Base-by-base conservation (phyloP, 1,140 invertebrate genomes). In the Drosophila bocki region DNA sequence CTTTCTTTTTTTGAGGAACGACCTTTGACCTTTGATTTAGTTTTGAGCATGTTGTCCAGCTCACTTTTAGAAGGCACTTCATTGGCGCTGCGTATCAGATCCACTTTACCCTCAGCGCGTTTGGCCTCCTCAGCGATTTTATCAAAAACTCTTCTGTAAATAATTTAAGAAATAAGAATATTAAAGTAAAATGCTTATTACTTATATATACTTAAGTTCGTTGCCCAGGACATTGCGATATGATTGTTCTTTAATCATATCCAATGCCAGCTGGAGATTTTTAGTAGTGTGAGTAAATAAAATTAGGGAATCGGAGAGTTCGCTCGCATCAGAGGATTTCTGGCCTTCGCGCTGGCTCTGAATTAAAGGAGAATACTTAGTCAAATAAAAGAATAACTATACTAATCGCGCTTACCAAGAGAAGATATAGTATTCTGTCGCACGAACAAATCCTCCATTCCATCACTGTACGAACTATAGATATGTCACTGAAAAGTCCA, bases 241-340 rank as follows among this genome's bases (percentile, higher is more conserved):
- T 6, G 9, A 53, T 9, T 17, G 12, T 1, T 12, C n/a, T 4
- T 29, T 19, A 0, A 29, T n/a, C 37, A 69, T 68, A 42, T 17
- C 6, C 6, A 11, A 15, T 15, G 45, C 45, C 29, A 69, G 19
- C 3, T n/a, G 29, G 7, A 19, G 19, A 13, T 69, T 69, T n/a
- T 68, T 68, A 1, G 13, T 0, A 7, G 15, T 53, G 11, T 69
- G 37, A 1, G 65, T 68, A 35, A 69, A 69, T 32, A 69, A 15
- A 53, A 68, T 3, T n/a, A 69, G 26, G 2, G 47, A 69, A 9
- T 51, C 29, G 12, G 65, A 67, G 3, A 68, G 44, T 4, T 39
- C 15, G 8, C 0, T 32, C 1, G 7, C 29, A 44, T 68, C 35
- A 3, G 17, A 54, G 13, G 53, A 37, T 7, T 54, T 54, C 13